phyloP scores from a whole-genome alignment of 2,888 invertebrate genomes.

The Diaphora mendica region DNA sequence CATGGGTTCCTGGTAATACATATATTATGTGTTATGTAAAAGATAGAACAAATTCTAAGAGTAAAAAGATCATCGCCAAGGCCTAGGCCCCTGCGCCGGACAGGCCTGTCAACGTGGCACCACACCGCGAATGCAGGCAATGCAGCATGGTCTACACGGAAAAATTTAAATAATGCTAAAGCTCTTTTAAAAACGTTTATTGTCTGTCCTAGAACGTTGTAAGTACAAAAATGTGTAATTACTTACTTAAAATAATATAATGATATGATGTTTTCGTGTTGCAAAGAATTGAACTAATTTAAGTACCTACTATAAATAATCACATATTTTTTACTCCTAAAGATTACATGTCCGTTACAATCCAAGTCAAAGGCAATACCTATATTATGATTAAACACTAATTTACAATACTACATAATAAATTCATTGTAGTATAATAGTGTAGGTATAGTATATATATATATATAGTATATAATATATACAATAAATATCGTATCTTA shows the following conservation, averaged over 20 bases:
- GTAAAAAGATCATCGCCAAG: too few relatives aligned
- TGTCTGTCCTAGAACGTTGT: not conserved
- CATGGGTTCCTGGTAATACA: too few relatives aligned
- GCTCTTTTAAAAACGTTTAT: not conserved
- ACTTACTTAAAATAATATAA: slow-evolving; percentile 9
- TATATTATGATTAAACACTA: not conserved
- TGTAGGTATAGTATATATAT: not conserved
- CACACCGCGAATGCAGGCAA: too few relatives aligned
- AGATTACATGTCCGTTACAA: slow-evolving; percentile 1
- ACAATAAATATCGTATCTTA: not conserved
- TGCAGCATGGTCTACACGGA: too few relatives aligned
- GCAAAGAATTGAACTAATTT: slow-evolving; percentile 12
- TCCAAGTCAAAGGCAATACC: not conserved
- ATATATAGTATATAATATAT: not conserved
- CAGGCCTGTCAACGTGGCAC: too few relatives aligned
- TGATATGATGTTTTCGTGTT: slow-evolving; percentile 12
- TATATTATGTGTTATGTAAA: too few relatives aligned
- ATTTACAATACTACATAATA: not conserved
- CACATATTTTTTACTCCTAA: slow-evolving; percentile 1
- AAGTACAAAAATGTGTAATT: slow-evolving; percentile 22
- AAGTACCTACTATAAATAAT: slow-evolving; percentile 10
- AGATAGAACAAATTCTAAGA: too few relatives aligned
- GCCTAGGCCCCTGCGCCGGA: too few relatives aligned
- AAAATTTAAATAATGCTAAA: not conserved
- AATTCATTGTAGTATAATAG: not conserved